Base-by-base conservation (phyloP, 2,888 invertebrate species). In the Entomobrya proxima region DNA sequence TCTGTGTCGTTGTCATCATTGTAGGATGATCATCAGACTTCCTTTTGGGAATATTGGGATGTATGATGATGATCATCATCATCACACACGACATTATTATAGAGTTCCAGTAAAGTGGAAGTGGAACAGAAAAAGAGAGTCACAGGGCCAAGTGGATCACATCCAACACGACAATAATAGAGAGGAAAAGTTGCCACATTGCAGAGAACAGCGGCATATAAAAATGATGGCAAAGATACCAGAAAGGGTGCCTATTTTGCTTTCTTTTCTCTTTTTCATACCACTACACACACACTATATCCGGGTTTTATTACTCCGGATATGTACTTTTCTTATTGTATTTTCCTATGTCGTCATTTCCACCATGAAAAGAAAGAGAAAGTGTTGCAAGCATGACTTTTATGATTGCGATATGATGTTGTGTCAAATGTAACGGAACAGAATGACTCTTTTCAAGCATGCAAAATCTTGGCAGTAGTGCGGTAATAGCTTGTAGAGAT, bases 261-360 rank as follows among this genome's bases (percentile, higher is more conserved):
- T 55, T 27, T 55, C 27, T 55, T 55, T 27, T 55, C 55, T 27
- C 27, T 55, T 55, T 24, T 50, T 18, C 50, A 50, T 50, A n/a
- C n/a, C n/a, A n/a, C n/a, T n/a, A n/a, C n/a, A n/a, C n/a, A n/a
- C n/a, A n/a, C n/a, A n/a, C n/a, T n/a, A n/a, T n/a, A n/a, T n/a
- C n/a, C n/a, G n/a, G n/a, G n/a, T 6, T 50, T 21, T 55, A 27
- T 27, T 0, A 11, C 24, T 55, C 27, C 27, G 55, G 27, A 55
- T 55, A 27, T 55, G 24, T 55, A 9, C 21, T 18, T 18, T 2
- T 18, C 6, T 2, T 50, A 18, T 50, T 15, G 9, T 3, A 13
- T n/a, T 27, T 13, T 55, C 55, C 27, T 55, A 55, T 55, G n/a
- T n/a, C n/a, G n/a, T n/a, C n/a, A n/a, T 55, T 55, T 55, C 55